Conservation (phyloP, 2,797 vertebrate genomes). For the Anniella stebbinsi region DNA sequence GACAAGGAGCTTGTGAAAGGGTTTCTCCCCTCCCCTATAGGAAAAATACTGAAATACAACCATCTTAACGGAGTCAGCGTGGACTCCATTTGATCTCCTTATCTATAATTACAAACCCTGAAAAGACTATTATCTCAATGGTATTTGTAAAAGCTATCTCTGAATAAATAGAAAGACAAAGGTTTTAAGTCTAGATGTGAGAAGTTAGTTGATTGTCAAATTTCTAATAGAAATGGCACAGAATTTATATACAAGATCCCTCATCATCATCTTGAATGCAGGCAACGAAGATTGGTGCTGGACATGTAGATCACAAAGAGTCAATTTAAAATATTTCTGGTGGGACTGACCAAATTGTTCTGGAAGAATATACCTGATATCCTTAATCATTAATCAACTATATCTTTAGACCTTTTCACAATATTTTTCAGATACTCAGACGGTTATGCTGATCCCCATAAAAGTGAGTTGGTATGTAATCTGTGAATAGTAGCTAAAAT, state of each 20-base stretch:
- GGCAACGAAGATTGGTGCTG: too few species aligned
- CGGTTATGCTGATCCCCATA: neutral
- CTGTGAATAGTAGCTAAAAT: neutral
- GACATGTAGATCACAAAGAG: too few species aligned
- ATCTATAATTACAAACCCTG: too few species aligned
- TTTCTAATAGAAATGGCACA: neutral
- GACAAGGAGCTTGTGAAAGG: neutral
- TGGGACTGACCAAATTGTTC: neutral
- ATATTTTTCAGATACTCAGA: neutral
- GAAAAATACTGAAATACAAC: neutral
- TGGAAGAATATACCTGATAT: neutral
- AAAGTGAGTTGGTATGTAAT: neutral
- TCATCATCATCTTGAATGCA: neutral
- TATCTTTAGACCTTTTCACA: neutral
- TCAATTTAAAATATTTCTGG: neutral
- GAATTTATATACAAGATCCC: neutral
- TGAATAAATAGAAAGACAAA: neutral
- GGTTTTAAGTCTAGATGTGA: neutral
- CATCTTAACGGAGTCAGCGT: too few species aligned
- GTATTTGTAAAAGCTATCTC: neutral
- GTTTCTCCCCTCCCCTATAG: too few species aligned
- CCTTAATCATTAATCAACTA: neutral
- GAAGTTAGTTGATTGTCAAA: neutral
- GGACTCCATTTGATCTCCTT: too few species aligned
- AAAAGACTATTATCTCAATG: too few species aligned